phyloP scores from a whole-genome alignment of 1,140 invertebrate species.

The Macrostomum lignano region DNA sequence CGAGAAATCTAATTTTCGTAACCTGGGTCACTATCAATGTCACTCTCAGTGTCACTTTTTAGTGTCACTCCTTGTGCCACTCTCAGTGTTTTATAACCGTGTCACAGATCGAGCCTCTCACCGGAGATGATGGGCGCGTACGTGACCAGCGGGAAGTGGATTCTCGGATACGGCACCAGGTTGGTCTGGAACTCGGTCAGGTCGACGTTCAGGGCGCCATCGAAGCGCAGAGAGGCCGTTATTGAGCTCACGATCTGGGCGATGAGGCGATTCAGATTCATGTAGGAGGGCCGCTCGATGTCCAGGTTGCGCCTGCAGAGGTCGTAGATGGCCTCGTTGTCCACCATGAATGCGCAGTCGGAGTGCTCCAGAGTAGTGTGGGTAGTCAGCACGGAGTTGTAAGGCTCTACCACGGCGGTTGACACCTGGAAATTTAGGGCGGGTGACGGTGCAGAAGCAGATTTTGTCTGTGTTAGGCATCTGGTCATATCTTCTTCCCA shows the following conservation, averaged over 20 bases:
- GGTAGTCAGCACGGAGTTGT: slow-evolving; percentile 37
- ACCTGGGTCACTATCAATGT: no score
- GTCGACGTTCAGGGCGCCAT: slow-evolving; percentile 44
- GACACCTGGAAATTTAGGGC: slow-evolving; percentile 8
- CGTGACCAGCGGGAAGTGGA: slow-evolving; percentile 35
- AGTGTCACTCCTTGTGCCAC: no score
- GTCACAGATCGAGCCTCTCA: neutral
- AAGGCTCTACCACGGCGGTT: slow-evolving; percentile 27
- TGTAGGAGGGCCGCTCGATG: slow-evolving; percentile 13
- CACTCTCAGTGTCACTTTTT: no score
- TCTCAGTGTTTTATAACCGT: neutral
- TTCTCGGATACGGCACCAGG: slow-evolving; percentile 36
- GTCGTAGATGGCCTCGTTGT: slow-evolving; percentile 12
- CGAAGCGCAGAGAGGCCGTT: slow-evolving; percentile 41
- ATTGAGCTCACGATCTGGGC: slow-evolving; percentile 33
- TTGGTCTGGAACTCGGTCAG: slow-evolving; percentile 35
- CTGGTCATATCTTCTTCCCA: no score
- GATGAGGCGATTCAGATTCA: slow-evolving; percentile 20
- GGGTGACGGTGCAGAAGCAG: slow-evolving; percentile 3
- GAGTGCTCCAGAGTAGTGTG: slow-evolving; percentile 30
- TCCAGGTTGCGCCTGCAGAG: slow-evolving; percentile 17
- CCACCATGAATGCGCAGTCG: slow-evolving; percentile 42
- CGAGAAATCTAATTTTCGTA: no score
- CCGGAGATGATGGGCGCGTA: slow-evolving; percentile 43
- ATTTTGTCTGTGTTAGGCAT: no score